A percentile compares a stretch with the other conserved stretches of the same genome.
Evolutionary conservation across 2,113 vertebrate species (phyloP).

Genomic region (Hipposideros armiger): DNA sequence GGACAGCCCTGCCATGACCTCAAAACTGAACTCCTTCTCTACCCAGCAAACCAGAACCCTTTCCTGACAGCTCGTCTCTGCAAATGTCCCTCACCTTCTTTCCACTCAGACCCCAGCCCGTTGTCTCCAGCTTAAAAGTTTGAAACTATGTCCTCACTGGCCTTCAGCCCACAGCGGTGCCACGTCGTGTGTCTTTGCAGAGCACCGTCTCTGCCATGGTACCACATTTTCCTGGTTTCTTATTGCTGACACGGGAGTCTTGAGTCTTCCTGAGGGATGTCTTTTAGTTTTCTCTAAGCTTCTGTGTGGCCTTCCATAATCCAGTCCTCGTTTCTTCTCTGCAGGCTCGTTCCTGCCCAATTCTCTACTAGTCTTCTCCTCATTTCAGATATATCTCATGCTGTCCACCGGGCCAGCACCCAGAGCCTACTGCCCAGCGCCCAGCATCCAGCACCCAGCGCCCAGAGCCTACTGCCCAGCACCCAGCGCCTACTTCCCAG

Average conservation of each 20-base stretch:
- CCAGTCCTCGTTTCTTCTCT: not conserved
- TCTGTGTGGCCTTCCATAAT: accelerated
- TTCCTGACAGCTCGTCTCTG: not conserved
- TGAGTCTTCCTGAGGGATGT: not conserved
- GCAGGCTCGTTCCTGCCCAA: not conserved
- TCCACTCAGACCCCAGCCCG: not conserved
- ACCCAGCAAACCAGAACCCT: not conserved
- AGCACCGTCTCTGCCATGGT: not conserved
- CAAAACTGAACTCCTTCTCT: not conserved
- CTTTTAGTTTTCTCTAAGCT: not conserved
- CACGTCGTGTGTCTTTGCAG: too few relatives aligned
- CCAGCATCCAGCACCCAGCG: too few relatives aligned
- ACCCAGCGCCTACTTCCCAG: too few relatives aligned
- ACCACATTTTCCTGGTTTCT: not conserved
- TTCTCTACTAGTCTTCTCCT: too few relatives aligned
- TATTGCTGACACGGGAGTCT: not conserved
- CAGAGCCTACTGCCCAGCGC: too few relatives aligned
- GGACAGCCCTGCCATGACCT: accelerated
- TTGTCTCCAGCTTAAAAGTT: not conserved
- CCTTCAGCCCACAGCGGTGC: not conserved
- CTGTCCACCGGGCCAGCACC: too few relatives aligned
- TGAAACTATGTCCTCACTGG: not conserved
- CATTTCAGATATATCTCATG: too few relatives aligned
- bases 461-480: too few relatives aligned
- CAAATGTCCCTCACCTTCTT: not conserved